phyloP scores from a whole-genome alignment of 2,888 invertebrate species.

The Drosophila rubida region DNA sequence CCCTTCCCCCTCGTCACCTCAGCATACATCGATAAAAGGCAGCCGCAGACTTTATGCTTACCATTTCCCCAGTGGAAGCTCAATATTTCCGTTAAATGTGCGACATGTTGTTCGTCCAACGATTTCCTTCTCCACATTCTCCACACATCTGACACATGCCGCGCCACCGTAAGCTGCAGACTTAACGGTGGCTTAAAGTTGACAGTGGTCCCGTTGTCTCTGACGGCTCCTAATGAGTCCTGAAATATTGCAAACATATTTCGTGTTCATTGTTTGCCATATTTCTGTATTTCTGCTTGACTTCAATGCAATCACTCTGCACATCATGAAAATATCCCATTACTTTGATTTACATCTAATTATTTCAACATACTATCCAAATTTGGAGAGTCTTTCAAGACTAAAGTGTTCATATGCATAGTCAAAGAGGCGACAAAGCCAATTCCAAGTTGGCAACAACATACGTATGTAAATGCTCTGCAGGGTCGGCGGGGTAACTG shows the following conservation, averaged over 20 bases:
- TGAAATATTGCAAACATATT: not conserved
- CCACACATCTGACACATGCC: constrained; percentile 25
- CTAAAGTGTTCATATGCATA: not conserved
- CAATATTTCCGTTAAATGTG: constrained; percentile 73
- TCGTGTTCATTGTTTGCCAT: too few relatives aligned
- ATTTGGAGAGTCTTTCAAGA: not conserved
- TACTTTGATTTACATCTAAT: not conserved
- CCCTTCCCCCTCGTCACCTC: not conserved
- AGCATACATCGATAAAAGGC: constrained; percentile 25
- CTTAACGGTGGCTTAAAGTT: not conserved
- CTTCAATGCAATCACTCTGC: not conserved
- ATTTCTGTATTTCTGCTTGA: not conserved
- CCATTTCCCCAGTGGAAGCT: constrained; percentile 52
- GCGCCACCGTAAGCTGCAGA: constrained; percentile 2
- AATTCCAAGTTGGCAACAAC: not conserved
- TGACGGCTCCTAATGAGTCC: not conserved
- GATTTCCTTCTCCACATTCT: constrained; percentile 60
- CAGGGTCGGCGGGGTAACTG: not conserved
- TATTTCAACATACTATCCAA: not conserved
- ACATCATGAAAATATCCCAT: not conserved
- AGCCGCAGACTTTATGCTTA: constrained; percentile 32
- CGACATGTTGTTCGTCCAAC: constrained; percentile 68
- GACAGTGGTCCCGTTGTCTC: not conserved
- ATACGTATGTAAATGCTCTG: not conserved
- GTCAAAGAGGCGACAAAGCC: too few relatives aligned